These are phyloP conservation scores for Calidris pygmaea DNA, from an alignment of 2,113 vertebrate genomes.

Conservation along the genomic window DNA sequence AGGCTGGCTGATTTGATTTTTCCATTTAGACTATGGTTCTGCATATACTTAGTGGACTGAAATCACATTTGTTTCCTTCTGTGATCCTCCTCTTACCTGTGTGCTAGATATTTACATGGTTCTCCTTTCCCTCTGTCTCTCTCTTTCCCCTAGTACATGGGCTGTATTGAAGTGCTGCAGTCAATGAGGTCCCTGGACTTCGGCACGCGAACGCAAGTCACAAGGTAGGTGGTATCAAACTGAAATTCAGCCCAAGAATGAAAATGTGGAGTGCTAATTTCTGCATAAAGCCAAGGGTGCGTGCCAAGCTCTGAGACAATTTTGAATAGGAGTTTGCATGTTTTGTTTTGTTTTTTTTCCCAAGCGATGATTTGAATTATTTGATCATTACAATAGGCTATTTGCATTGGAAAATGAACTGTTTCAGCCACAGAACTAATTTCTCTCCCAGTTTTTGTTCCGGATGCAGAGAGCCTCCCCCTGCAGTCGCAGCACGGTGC, in stretches of 20 bases:
- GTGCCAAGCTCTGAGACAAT: background rate
- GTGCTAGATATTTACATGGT: background rate
- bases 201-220: constrained; percentile 88
- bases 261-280: background rate
- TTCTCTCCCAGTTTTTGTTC: background rate
- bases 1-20: constrained; percentile 21
- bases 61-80: constrained; percentile 24
- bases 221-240: constrained; percentile 80
- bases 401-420: background rate
- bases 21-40: constrained; percentile 3
- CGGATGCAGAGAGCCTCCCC: background rate
- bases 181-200: constrained; percentile 94
- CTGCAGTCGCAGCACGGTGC: background rate
- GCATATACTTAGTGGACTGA: background rate
- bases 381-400: background rate
- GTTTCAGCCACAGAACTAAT: background rate
- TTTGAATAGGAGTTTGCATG: background rate
- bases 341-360: background rate
- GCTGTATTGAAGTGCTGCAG: constrained; percentile 89
- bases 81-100: background rate
- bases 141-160: constrained; percentile 81
- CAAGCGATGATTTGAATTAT: background rate
- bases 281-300: background rate
- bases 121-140: background rate
- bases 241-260: background rate